These are phyloP conservation scores for Phrynosoma platyrhinos DNA, from an alignment of 2,113 vertebrate genomes.

Conservation along the genomic window DNA sequence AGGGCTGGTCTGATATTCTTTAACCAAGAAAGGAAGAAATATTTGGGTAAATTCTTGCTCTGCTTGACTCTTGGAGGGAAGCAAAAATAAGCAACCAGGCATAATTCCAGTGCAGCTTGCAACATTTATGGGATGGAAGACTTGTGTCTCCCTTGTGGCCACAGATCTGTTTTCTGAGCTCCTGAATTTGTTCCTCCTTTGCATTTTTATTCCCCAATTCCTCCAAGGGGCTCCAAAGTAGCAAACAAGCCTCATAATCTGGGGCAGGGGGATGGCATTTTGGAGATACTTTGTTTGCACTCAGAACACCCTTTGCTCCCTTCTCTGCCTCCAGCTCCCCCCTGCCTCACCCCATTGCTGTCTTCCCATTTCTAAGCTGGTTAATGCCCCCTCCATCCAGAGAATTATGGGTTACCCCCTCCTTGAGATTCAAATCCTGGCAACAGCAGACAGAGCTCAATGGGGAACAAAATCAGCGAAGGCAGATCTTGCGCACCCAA, in stretches of 20 bases:
- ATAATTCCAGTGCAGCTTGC: not conserved
- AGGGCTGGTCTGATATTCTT: no score
- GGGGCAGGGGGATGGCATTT: not conserved
- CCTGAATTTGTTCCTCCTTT: not conserved
- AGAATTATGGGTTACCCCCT: not conserved
- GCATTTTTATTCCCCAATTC: not conserved
- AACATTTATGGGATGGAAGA: not conserved
- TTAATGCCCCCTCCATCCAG: no score
- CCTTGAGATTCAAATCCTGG: not conserved
- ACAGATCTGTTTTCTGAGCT: not conserved
- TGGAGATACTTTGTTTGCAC: no score
- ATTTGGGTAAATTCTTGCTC: not conserved
- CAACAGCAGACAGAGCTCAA: slow-evolving; percentile 35
- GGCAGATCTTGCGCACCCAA: slow-evolving; percentile 54
- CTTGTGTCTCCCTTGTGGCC: not conserved
- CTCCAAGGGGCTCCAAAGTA: not conserved
- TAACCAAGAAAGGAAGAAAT: no score
- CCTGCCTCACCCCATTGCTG: not conserved
- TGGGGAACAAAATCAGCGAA: slow-evolving; percentile 62
- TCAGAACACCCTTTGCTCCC: not conserved
- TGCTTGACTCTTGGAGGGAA: not conserved
- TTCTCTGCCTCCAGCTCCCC: not conserved
- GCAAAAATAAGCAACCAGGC: not conserved
- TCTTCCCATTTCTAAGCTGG: not conserved
- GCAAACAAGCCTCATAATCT: not conserved